Percentiles rank a stretch among this genome's conserved stretches.
Conservation (phyloP, 2,113 vertebrate genomes). For the Platysternon megacephalum region DNA sequence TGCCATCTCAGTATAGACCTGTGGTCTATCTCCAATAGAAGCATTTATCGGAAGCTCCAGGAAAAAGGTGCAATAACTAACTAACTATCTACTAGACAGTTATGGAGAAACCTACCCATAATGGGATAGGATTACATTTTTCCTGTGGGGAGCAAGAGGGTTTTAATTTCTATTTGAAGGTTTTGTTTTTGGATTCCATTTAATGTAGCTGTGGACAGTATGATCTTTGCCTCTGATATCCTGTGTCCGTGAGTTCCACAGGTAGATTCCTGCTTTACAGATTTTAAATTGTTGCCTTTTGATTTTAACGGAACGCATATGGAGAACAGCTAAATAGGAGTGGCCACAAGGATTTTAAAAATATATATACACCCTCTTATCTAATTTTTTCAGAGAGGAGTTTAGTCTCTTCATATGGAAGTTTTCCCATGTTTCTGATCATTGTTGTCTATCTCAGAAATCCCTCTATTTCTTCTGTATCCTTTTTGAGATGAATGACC, state of each 20-base stretch:
- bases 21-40: too few relatives aligned
- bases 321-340: too few relatives aligned
- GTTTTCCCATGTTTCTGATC: background rate
- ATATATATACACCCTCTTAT: background rate
- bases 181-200: too few relatives aligned
- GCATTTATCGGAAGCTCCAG: background rate
- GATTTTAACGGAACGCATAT: background rate
- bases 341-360: too few relatives aligned
- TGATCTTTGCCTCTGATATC: background rate
- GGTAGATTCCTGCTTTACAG: background rate
- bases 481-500: background rate
- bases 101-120: background rate
- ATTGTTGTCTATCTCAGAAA: background rate
- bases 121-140: background rate
- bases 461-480: too few relatives aligned
- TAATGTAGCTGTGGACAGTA: background rate
- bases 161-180: background rate
- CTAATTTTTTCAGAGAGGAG: background rate
- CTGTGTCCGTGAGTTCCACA: background rate
- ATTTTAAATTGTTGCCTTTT: background rate
- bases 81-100: background rate
- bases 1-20: background rate
- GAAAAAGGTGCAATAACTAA: background rate
- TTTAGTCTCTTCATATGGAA: background rate
- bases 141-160: background rate